Evolutionary conservation across 2,888 invertebrate genomes (phyloP), one percentile per base, ranked within the genome.

Genomic region (Lithodes maja): DNA sequence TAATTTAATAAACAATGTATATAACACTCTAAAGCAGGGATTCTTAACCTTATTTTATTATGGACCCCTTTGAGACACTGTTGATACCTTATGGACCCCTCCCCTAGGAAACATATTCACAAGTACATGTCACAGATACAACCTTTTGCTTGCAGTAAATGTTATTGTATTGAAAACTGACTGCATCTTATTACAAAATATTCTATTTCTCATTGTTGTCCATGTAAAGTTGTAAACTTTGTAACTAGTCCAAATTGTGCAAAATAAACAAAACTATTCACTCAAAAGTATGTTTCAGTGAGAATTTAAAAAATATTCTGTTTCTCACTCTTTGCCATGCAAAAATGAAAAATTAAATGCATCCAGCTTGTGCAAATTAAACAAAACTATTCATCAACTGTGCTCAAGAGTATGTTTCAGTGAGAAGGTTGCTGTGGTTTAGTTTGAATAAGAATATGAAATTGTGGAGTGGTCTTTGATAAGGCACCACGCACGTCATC

Each of bases 401-500:
- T 82, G 82, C 68, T 49, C 50, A 82, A 82, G 9, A 33, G 52
- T 74, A 17, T 12, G 5, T 53, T 52, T 71, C 33, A 80, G 50
- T 52, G 69, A n/a, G n/a, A n/a, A 5, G 68, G 69, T 61, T 86
- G 80, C 17, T 86, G 61, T 77, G 77, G 53, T 69, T 86, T 80
- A 69, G 7, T 17, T 69, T 86, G 49, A n/a, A n/a, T n/a, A 80
- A 79, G 0, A 80, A 79, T 3, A 49, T 17, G 79, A 68, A 78
- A 69, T 54, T 79, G 85, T 85, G 49, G 79, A 61, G 78, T 85
- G 78, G 78, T 85, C 78, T 79, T 49, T 7, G 85, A 79, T 78
- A 85, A 85, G 50, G 85, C 17, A 50, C 17, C 85, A 55, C 7
- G 61, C 77, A 77, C 55, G 83, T 83, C 83, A 83, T 83, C 83